Conservation (phyloP, 2,113 vertebrate genomes). For the Phrynosoma platyrhinos region DNA sequence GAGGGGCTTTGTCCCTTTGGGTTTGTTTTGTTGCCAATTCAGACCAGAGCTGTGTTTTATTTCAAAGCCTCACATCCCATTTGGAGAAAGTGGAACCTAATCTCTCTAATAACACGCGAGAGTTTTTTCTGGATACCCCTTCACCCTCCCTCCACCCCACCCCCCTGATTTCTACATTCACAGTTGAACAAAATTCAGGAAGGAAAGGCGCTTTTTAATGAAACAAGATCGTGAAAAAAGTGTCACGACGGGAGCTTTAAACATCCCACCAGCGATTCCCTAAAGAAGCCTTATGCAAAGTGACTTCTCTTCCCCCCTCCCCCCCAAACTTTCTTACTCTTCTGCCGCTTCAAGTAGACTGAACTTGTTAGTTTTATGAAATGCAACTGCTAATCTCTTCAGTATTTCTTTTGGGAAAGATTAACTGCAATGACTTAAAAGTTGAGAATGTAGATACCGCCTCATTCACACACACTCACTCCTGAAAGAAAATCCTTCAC, state of each 20-base stretch:
- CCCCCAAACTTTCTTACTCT: constrained; percentile 66
- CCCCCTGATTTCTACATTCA: constrained; percentile 78
- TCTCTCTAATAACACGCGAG: constrained; percentile 64
- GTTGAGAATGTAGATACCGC: constrained; percentile 85
- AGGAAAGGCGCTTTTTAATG: constrained; percentile 82
- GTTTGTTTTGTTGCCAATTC: constrained; percentile 68
- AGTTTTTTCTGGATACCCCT: constrained; percentile 40
- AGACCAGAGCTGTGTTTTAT: constrained; percentile 56
- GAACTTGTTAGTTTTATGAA: constrained; percentile 80
- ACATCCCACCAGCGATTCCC: constrained; percentile 80
- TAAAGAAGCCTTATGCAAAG: constrained; percentile 75
- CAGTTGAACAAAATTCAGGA: constrained; percentile 81
- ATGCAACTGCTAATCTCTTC: constrained; percentile 81
- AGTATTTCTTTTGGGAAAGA: constrained; percentile 66
- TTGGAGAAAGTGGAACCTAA: constrained; percentile 65
- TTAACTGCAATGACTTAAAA: constrained; percentile 83
- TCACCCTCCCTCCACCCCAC: not conserved
- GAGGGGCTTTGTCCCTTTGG: constrained; percentile 65
- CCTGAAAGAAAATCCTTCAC: constrained; percentile 78
- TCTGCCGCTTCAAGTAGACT: constrained; percentile 79
- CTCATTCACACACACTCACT: constrained; percentile 88
- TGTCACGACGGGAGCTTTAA: constrained; percentile 73
- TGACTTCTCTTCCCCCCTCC: constrained; percentile 67
- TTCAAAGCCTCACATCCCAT: constrained; percentile 66
- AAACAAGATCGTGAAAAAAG: constrained; percentile 69